Evolutionary conservation across 2,113 vertebrate genomes (phyloP), one percentile per base, ranked within the genome.

Genomic region (Lagopus muta): DNA sequence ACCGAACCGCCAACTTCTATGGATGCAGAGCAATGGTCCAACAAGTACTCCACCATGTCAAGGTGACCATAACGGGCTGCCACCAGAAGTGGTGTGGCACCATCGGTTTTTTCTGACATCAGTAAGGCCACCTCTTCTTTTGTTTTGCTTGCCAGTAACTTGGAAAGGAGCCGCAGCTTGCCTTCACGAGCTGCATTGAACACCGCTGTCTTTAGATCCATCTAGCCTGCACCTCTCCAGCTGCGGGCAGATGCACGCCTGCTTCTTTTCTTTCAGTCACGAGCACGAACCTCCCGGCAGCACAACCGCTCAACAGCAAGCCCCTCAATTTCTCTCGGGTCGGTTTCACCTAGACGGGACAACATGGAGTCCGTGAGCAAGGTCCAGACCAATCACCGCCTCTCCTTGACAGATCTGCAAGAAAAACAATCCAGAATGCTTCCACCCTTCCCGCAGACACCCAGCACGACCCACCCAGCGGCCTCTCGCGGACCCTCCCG

Each of bases 171-270:
- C 58, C 99, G 98, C 71, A 99, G 98, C 95, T 99, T 99, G 55
- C 99, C 99, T 97, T 99, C 99, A 75, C 99, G 98, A 96, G 99
- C 99, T 79, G 99, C 99, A n/a, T 99, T 99, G 92, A 99, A 99
- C 19, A 99, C 99, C 1, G 99, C 99, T 8, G 99, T 99, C 98
- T 99, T 99, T 95, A 99, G 98, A 99, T 99, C 99, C 99, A 99
- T 99, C 91, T 96, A 94, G 90, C 94, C 94, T 82, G 61, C 28
- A 71, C 78, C 86, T 92, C 78, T 86, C 82, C 86, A 64, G 64
- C 69, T 91, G 78, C 77, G 58, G 72, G 81, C 28, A 57, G 78
- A 88, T 55, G 88, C 77, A 87, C 87, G 20, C 82, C 79, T 36
- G 72, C 38, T 78, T 95, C 90, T 90, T 84, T 78, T 95, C 90